Base-by-base conservation (phyloP, 1,140 invertebrate species). In the Achatina immaculata region DNA sequence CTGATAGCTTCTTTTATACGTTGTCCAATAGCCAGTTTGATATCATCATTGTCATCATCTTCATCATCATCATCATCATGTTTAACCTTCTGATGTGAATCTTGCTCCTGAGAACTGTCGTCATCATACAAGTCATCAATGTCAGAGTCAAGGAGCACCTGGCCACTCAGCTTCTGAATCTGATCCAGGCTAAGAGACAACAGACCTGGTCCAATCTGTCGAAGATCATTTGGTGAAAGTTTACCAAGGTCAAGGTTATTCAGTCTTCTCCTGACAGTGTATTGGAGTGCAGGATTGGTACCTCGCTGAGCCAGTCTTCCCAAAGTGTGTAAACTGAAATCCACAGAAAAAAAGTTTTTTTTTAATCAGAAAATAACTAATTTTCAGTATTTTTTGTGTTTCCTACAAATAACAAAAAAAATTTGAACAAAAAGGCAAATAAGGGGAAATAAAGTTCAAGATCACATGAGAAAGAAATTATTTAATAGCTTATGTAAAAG, bases 51-150 rank as follows among this genome's bases (percentile, higher is more conserved):
- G 4, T 81, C 78, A 34, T 84, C 83, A 62, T 84, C 82, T 66
- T 84, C 83, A 42, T 80, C 78, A 16, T 83, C 82, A 45, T 84
- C 80, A 75, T 84, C 81, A 77, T 82, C 73, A 58, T 80, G 76
- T 24, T 45, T 48, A 40, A 73, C 43, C 14, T 21, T 31, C 31
- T 36, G n/a, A n/a, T 58, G 7, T 51, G 43, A 51, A 34, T 34
- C 28, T 19, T 75, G 42, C 73, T 72, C 69, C 28, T 72, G 9
- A 45, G 69, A 72, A 42, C 62, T 38, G 31, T 81, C 65, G n/a
- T 80, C 73, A 73, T 82, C 80, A 42, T 72, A 74, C 62, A 81
- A 40, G 43, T 75, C 80, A 24, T 79, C 62, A 28, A 68, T 34
- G 45, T 82, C 58, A 21, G 48, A 58, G 51, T 84, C 55, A 21